Percentiles rank a stretch among this genome's conserved stretches.
phyloP scores from a whole-genome alignment of 2,888 invertebrate genomes.

The Drosophila pseudotakahashii region DNA sequence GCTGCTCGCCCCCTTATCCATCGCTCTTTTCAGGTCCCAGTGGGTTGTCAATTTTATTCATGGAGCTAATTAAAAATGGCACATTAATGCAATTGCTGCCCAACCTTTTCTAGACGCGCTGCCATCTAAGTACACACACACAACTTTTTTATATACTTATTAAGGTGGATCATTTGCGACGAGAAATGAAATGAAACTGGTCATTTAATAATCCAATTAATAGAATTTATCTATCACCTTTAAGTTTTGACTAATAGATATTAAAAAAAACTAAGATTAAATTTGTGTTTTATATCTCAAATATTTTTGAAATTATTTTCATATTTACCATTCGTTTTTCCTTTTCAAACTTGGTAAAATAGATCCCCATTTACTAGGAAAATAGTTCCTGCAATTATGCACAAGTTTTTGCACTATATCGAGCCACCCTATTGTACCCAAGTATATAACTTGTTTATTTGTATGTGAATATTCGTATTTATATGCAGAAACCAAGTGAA shows the following conservation, averaged over 20 bases:
- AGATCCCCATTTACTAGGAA: too few species aligned
- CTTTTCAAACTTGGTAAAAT: too few species aligned
- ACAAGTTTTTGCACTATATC: neutral
- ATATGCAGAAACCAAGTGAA: constrained; percentile 51
- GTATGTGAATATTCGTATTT: constrained; percentile 46
- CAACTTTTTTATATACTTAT: neutral
- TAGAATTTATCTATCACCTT: too few species aligned
- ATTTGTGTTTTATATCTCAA: too few species aligned
- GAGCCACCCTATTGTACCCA: constrained; percentile 14
- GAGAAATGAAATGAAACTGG: too few species aligned
- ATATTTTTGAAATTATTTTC: too few species aligned
- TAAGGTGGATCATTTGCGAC: constrained; percentile 10
- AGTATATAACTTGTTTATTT: constrained; percentile 19
- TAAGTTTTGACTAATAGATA: too few species aligned
- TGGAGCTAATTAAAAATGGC: constrained; percentile 47
- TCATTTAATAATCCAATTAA: too few species aligned
- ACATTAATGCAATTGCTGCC: constrained; percentile 38
- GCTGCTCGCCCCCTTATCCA: neutral
- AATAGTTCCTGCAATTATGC: neutral
- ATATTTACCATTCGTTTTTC: too few species aligned
- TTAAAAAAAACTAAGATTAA: too few species aligned
- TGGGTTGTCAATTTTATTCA: constrained; percentile 33
- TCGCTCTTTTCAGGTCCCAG: neutral
- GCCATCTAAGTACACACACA: constrained; percentile 18
- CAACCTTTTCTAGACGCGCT: constrained; percentile 34